These are phyloP conservation scores for Calypte anna DNA, from an alignment of 2,113 vertebrate genomes.

Conservation along the genomic window DNA sequence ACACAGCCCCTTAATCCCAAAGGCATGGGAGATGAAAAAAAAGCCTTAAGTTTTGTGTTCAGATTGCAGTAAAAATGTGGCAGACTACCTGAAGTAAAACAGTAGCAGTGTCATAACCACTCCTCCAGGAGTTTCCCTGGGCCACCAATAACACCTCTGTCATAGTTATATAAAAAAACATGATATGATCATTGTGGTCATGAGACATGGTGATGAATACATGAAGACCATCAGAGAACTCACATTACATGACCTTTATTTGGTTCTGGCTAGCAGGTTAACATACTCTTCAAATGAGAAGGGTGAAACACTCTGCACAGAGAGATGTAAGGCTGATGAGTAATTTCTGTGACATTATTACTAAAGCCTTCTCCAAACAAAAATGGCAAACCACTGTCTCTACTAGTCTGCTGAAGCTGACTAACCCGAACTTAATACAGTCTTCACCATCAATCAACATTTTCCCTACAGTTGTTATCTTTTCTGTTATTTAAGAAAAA, in stretches of 20 bases:
- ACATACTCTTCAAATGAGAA: not conserved
- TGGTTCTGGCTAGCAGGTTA: not conserved
- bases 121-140: not conserved
- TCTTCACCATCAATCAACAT: not conserved
- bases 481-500: not conserved
- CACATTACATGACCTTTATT: not conserved
- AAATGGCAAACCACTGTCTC: not conserved
- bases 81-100: not conserved
- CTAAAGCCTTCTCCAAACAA: not conserved
- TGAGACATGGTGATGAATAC: not conserved
- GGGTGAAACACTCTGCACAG: not conserved
- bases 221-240: not conserved
- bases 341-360: not conserved
- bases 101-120: not conserved
- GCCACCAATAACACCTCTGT: too few species aligned
- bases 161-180: not conserved
- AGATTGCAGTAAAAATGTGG: not conserved
- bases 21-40: not conserved
- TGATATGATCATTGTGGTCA: not conserved
- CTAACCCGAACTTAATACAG: not conserved
- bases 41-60: not conserved
- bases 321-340: not conserved
- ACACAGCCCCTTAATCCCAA: not conserved
- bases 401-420: not conserved
- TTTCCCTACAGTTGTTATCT: not conserved